Conservation (phyloP, 30 jellyfish, hydroid and myxozoan species). For the Euphysa ruthae region DNA sequence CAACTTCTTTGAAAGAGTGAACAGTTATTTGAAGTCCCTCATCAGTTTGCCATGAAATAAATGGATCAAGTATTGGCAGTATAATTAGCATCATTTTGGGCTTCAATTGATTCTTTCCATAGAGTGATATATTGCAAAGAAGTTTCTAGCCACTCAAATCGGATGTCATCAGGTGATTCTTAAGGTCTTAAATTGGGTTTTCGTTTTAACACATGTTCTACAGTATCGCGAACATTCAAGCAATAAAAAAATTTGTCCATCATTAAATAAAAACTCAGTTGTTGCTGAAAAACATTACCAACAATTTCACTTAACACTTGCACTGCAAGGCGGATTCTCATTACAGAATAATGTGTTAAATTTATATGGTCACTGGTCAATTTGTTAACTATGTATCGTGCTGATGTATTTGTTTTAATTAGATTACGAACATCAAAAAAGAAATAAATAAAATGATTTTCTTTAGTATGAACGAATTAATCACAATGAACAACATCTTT, state of each 20-base stretch:
- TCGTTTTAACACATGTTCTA: conserved; percentile 20
- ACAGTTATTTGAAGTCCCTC: conserved; percentile 36
- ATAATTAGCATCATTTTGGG: not conserved
- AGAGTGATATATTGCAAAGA: not conserved
- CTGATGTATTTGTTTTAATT: conserved; percentile 24
- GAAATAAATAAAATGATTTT: conserved; percentile 9
- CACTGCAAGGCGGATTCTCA: conserved; percentile 52
- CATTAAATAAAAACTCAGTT: conserved; percentile 26
- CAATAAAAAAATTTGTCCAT: conserved; percentile 43
- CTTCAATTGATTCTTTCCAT: conserved; percentile 22
- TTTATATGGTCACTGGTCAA: conserved; percentile 47
- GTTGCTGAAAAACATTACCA: not conserved
- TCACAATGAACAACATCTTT: conserved; percentile 9
- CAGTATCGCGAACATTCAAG: conserved; percentile 10
- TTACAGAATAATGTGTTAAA: conserved; percentile 38
- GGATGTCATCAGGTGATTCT: not conserved
- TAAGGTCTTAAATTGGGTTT: conserved; percentile 27
- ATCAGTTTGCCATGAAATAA: conserved; percentile 40
- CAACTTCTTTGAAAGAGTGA: conserved; percentile 18
- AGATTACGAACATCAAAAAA: conserved; percentile 29
- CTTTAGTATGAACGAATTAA: not conserved
- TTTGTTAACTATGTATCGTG: conserved; percentile 19
- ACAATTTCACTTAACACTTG: conserved; percentile 3
- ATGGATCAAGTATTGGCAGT: conserved; percentile 19
- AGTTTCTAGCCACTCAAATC: conserved; percentile 4